Base-by-base conservation (phyloP, 2,797 vertebrate genomes). In the Darevskia nairensis region DNA sequence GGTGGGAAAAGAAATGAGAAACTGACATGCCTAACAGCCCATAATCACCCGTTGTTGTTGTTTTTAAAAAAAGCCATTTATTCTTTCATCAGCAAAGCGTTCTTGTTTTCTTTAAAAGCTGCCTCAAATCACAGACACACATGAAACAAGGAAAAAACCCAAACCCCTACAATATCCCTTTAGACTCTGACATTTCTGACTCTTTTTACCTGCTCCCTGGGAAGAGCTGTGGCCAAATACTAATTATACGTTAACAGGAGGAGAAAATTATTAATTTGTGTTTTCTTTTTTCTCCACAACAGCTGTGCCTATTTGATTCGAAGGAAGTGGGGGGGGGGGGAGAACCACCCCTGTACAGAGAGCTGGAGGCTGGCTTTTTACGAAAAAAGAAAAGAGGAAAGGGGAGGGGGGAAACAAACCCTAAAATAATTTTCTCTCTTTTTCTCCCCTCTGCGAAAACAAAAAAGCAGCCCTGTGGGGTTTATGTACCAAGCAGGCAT, bases 191-290 rank as follows among this genome's bases (percentile, higher is more conserved):
- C 95, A 94, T 91, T 89, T 94, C 0, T 88, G 79, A 87, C 87
- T 88, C 72, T 84, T 55, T 23, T 88, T 80, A 85, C 80, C 32
- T 75, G 59, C n/a, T 89, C 94, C 93, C 94, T 68, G 0, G 94
- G 92, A 94, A 94, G 90, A 89, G 90, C 85, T 4, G 87, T 91
- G 93, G 92, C 94, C 92, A 93, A 90, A 92, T 92, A 94, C 94
- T 95, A 95, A 96, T 95, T 94, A 91, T 93, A 86, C 64, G 66
- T 95, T 94, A 95, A 95, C 93, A 91, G 94, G 90, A 89, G 93
- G 92, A 90, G 94, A 94, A 95, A 94, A 95, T 95, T 93, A 95
- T 94, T 95, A 94, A 96, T 95, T 94, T 94, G 93, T 91, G 94
- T 92, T 95, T 94, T 92, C 78, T 84, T 72, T 74, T 66, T 72